A percentile compares a stretch with the other conserved stretches of the same genome.
These are phyloP conservation scores for Drosophila koepferae DNA, from an alignment of 2,888 invertebrate species.

Conservation along the genomic window DNA sequence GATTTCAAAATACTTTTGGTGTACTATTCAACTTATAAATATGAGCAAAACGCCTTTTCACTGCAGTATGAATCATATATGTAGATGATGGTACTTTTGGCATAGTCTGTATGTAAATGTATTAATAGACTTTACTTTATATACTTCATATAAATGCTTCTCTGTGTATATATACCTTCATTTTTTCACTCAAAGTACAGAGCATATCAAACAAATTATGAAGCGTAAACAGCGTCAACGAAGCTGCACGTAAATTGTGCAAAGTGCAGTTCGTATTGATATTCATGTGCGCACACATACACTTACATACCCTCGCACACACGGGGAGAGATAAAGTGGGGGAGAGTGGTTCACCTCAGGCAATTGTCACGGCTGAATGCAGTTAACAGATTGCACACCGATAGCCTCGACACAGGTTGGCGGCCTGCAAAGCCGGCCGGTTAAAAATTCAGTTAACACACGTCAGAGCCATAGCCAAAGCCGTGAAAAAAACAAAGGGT, in stretches of 20 bases:
- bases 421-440: conserved; percentile 49
- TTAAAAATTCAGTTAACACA: conserved; percentile 50
- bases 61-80: too few species aligned
- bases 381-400: conserved; percentile 67
- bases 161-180: neutral
- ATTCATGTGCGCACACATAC: conserved; percentile 16
- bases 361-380: conserved; percentile 63
- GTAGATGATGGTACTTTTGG: too few species aligned
- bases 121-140: neutral
- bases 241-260: conserved; percentile 48
- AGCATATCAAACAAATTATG: conserved; percentile 46
- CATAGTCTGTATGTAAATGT: too few species aligned
- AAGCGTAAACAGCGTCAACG: conserved; percentile 56
- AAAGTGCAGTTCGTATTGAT: conserved; percentile 35
- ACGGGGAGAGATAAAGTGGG: conserved; percentile 3
- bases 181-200: neutral
- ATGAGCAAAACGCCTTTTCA: too few species aligned
- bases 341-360: conserved; percentile 14
- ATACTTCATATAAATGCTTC: neutral
- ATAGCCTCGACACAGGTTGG: conserved; percentile 40
- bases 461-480: conserved; percentile 23
- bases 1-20: too few species aligned
- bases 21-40: too few species aligned
- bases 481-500: conserved; percentile 53
- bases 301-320: neutral